These are phyloP conservation scores for Augiades crinisus DNA, from an alignment of 2,888 invertebrate species.

Conservation along the genomic window DNA sequence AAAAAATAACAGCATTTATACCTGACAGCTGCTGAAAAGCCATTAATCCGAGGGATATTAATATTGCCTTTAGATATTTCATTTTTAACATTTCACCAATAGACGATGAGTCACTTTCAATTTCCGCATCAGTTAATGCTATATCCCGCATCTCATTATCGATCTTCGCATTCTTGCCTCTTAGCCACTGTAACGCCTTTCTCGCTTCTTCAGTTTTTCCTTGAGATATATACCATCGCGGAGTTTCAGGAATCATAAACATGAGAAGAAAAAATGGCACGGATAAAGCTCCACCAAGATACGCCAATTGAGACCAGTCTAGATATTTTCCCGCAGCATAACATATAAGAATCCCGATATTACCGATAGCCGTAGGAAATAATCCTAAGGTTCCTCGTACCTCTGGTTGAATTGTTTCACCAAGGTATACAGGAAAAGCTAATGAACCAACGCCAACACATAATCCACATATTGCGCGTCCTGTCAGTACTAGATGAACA, in stretches of 20 bases:
- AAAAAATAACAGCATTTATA: slow-evolving; percentile 98
- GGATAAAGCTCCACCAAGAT: slow-evolving; percentile 88
- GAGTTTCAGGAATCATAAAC: slow-evolving; percentile 95
- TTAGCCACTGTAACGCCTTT: slow-evolving; percentile 90
- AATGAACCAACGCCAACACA: slow-evolving; percentile 94
- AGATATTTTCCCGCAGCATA: slow-evolving; percentile 90
- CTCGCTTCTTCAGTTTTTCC: slow-evolving; percentile 88
- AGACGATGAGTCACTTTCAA: slow-evolving; percentile 83
- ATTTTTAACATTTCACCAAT: slow-evolving; percentile 85
- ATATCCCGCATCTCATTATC: slow-evolving; percentile 89
- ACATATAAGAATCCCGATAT: slow-evolving; percentile 90
- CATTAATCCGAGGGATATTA: slow-evolving; percentile 94
- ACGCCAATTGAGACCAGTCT: slow-evolving; percentile 91
- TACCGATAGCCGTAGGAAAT: slow-evolving; percentile 93
- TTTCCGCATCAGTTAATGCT: slow-evolving; percentile 85
- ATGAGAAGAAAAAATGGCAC: slow-evolving; percentile 90
- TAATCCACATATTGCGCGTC: slow-evolving; percentile 91
- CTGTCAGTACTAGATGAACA: slow-evolving; percentile 87
- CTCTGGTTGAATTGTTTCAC: slow-evolving; percentile 96
- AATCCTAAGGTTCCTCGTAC: slow-evolving; percentile 94
- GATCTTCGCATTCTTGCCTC: slow-evolving; percentile 90
- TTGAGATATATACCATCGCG: slow-evolving; percentile 93
- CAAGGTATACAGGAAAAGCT: slow-evolving; percentile 94
- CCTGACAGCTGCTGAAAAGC: slow-evolving; percentile 97
- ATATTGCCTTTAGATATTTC: slow-evolving; percentile 88